A percentile compares a stretch with the other conserved stretches of the same genome.
Conservation (phyloP, 2,797 vertebrate species). For the Naso thynnoides region DNA sequence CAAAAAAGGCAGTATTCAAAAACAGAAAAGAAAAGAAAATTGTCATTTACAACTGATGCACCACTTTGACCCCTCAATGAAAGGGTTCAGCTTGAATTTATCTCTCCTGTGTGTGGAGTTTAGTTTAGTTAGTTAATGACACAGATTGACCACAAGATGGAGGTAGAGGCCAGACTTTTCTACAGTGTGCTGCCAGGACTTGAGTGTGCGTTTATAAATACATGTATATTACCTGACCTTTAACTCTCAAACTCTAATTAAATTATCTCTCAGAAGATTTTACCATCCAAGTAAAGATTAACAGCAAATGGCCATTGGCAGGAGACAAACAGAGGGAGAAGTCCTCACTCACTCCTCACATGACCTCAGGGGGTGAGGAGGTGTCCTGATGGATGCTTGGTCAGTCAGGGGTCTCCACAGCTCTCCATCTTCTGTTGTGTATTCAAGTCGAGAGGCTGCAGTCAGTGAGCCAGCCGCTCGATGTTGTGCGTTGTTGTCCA, state of each 20-base stretch:
- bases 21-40: not conserved
- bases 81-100: not conserved
- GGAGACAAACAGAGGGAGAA: too few relatives aligned
- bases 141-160: conserved; percentile 45
- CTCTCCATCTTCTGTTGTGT: too few relatives aligned
- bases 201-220: not conserved
- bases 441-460: too few relatives aligned
- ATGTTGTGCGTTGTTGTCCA: too few relatives aligned
- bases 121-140: not conserved
- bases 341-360: too few relatives aligned
- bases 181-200: not conserved
- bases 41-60: not conserved
- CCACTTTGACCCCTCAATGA: not conserved
- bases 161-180: conserved; percentile 24
- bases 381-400: too few relatives aligned
- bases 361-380: too few relatives aligned
- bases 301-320: too few relatives aligned
- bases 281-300: not conserved
- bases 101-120: not conserved
- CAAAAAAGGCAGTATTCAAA: too few relatives aligned
- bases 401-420: too few relatives aligned
- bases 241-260: not conserved
- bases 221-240: too few relatives aligned
- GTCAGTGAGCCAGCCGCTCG: too few relatives aligned
- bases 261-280: not conserved